Percentiles rank a stretch among this genome's conserved stretches.
Evolutionary conservation across 2,888 invertebrate species (phyloP).

Genomic region (Drosophila subquinaria): DNA sequence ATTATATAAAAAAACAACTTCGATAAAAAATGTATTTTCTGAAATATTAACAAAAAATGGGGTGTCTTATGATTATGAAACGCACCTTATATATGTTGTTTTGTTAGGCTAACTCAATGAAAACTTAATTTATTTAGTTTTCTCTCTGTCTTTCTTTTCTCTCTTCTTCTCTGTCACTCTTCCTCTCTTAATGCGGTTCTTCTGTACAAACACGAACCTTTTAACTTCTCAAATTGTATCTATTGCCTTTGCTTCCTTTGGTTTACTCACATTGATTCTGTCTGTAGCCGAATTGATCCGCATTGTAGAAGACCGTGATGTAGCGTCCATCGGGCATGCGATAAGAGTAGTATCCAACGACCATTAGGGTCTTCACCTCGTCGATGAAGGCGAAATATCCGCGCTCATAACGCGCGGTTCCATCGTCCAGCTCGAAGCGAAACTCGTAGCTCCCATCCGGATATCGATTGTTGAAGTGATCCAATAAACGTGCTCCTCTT

Average conservation of each 20-base stretch:
- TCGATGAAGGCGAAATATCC: slow-evolving; percentile 80
- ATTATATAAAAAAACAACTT: too few relatives aligned
- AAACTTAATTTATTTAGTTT: background rate
- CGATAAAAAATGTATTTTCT: too few relatives aligned
- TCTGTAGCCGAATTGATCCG: slow-evolving; percentile 83
- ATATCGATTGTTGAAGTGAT: slow-evolving; percentile 80
- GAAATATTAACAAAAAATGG: too few relatives aligned
- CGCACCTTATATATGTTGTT: too few relatives aligned
- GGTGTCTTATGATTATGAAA: too few relatives aligned
- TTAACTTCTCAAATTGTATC: background rate
- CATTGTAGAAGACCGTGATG: slow-evolving; percentile 84
- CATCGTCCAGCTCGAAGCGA: slow-evolving; percentile 82
- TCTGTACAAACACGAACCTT: background rate
- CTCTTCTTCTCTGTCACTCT: too few relatives aligned
- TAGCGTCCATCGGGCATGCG: slow-evolving; percentile 79
- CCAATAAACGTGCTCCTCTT: slow-evolving; percentile 55
- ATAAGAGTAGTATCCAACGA: slow-evolving; percentile 83
- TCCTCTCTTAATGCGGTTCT: too few relatives aligned
- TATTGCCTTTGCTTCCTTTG: background rate
- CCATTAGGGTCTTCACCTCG: slow-evolving; percentile 78
- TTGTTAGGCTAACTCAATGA: background rate
- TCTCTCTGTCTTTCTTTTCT: background rate
- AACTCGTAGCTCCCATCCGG: slow-evolving; percentile 84
- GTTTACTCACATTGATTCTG: slow-evolving; percentile 83
- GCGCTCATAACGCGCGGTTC: slow-evolving; percentile 83